phyloP scores from a whole-genome alignment of 2,888 invertebrate species.

The Graphium colonna region DNA sequence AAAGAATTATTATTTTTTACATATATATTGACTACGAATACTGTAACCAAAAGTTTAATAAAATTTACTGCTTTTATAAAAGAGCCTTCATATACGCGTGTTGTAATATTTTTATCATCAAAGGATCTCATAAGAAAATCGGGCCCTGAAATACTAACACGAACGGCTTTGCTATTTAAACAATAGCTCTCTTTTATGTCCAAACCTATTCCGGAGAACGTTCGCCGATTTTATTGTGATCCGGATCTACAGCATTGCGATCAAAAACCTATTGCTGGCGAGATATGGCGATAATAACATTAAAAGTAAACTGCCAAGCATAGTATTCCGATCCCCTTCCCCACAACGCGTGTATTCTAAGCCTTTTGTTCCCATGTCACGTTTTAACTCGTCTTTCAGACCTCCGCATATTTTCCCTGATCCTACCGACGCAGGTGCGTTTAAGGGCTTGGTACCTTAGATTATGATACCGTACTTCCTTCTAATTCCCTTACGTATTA shows the following conservation, averaged over 20 bases:
- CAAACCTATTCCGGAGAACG: background rate
- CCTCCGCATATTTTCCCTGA: slow-evolving; percentile 5
- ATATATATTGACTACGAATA: too few species aligned
- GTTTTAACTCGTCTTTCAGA: slow-evolving; percentile 12
- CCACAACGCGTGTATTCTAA: slow-evolving; percentile 1
- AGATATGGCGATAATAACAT: slow-evolving; percentile 15
- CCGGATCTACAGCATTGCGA: background rate
- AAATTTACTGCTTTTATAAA: too few species aligned
- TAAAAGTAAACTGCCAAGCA: slow-evolving; percentile 3
- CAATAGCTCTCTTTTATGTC: background rate
- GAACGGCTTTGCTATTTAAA: background rate
- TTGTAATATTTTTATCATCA: too few species aligned
- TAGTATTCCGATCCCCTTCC: background rate
- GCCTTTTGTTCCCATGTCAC: slow-evolving; percentile 6
- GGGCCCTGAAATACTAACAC: too few species aligned
- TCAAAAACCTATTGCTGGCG: slow-evolving; percentile 3
- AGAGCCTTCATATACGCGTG: too few species aligned
- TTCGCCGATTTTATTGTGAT: background rate
- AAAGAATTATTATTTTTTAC: too few species aligned
- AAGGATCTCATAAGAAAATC: too few species aligned
- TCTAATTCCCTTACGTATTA: too few species aligned
- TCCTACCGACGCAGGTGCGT: slow-evolving; percentile 5
- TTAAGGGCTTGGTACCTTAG: too few species aligned
- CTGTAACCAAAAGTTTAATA: too few species aligned
- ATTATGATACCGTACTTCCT: too few species aligned